These are phyloP conservation scores for Myoxocephalus aenaeus DNA, from an alignment of 2,797 vertebrate species.

Conservation along the genomic window DNA sequence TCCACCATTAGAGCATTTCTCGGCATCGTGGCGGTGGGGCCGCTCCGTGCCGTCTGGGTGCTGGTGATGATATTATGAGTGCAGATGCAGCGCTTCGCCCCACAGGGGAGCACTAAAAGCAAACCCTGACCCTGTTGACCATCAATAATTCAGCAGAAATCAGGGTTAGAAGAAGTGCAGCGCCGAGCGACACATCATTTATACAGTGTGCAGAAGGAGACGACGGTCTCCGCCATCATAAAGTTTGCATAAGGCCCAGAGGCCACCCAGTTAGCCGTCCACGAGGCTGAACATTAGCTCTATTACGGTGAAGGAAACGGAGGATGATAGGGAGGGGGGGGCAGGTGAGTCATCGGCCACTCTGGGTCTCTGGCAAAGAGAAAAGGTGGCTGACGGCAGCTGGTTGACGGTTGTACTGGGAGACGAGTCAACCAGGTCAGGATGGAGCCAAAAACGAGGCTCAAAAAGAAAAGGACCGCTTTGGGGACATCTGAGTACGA, in stretches of 20 bases:
- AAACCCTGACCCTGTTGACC: slow-evolving; percentile 87
- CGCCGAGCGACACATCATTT: slow-evolving; percentile 84
- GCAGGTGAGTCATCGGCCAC: slow-evolving; percentile 67
- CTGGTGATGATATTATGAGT: slow-evolving; percentile 86
- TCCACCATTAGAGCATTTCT: slow-evolving; percentile 25
- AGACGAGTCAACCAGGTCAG: slow-evolving; percentile 27
- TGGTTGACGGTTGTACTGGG: slow-evolving; percentile 31
- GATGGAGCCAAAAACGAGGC: slow-evolving; percentile 30
- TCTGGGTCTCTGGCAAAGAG: slow-evolving; percentile 41
- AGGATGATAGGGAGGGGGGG: slow-evolving; percentile 9
- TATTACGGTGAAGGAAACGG: slow-evolving; percentile 73
- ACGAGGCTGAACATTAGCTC: slow-evolving; percentile 86
- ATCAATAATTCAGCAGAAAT: slow-evolving; percentile 94
- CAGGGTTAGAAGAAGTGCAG: slow-evolving; percentile 93
- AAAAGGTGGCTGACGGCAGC: slow-evolving; percentile 38
- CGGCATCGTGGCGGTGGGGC: slow-evolving; percentile 50
- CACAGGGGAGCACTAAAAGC: slow-evolving; percentile 90
- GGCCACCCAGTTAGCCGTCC: slow-evolving; percentile 83
- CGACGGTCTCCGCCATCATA: slow-evolving; percentile 84
- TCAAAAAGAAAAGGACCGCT: background rate
- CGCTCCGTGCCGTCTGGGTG: slow-evolving; percentile 63
- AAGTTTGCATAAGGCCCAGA: slow-evolving; percentile 88
- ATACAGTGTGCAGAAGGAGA: slow-evolving; percentile 68
- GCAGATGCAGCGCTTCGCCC: slow-evolving; percentile 69
- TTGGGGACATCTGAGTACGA: slow-evolving; percentile 14